Percentiles rank a stretch among this genome's conserved stretches.
These are phyloP conservation scores for Onychomys arenicola DNA, from an alignment of 2,797 vertebrate species.

Conservation along the genomic window DNA sequence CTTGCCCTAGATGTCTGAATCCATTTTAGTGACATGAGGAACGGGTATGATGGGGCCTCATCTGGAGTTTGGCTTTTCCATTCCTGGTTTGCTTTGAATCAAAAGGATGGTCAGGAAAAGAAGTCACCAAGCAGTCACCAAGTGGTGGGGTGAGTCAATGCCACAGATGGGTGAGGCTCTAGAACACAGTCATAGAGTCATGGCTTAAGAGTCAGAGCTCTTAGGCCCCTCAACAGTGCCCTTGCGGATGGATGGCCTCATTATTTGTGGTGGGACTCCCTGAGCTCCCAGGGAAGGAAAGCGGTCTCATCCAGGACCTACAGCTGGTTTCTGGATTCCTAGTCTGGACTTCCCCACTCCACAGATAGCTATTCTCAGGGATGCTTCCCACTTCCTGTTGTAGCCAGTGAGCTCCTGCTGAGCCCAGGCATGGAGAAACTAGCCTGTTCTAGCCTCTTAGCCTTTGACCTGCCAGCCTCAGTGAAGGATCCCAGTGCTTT, in stretches of 20 bases:
- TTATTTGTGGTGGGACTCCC: background rate
- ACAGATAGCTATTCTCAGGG: background rate
- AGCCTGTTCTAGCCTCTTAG: background rate
- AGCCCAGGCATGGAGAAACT: background rate
- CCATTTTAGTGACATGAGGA: background rate
- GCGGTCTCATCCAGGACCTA: background rate
- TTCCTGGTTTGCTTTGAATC: constrained; percentile 40
- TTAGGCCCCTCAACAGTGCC: background rate
- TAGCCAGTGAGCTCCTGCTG: background rate
- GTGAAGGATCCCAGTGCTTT: background rate
- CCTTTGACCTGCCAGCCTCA: background rate
- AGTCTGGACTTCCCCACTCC: background rate
- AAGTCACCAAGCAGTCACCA: background rate
- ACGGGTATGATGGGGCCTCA: background rate
- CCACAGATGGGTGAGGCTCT: background rate
- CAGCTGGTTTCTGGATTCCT: background rate
- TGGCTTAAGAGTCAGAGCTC: too few relatives aligned
- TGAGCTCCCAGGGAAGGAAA: background rate
- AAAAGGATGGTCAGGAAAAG: background rate
- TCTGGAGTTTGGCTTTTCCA: constrained; percentile 24
- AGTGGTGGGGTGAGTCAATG: background rate
- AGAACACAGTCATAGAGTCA: background rate
- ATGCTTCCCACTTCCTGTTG: background rate
- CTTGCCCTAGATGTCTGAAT: background rate
- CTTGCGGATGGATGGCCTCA: background rate